Percentiles rank a stretch among this genome's conserved stretches.
phyloP scores from a whole-genome alignment of 2,797 vertebrate species.

The Anisognathus igniventris region DNA sequence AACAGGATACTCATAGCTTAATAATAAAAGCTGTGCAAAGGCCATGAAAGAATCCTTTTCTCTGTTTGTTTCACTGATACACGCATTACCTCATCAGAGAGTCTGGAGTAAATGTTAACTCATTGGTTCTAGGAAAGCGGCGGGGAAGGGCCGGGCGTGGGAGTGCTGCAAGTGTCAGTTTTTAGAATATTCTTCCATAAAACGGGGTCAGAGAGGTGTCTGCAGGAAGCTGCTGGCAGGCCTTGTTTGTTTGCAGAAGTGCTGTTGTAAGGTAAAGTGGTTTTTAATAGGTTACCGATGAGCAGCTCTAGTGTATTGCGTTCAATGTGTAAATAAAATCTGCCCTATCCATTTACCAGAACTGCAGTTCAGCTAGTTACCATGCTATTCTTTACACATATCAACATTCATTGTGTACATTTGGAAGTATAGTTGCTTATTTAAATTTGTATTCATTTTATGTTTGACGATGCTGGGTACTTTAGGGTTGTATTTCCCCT shows the following conservation, averaged over 20 bases:
- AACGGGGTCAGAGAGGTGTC: not conserved
- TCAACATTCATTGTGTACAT: constrained; percentile 65
- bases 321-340: constrained; percentile 76
- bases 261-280: constrained; percentile 58
- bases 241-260: constrained; percentile 22
- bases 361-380: constrained; percentile 59
- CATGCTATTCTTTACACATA: constrained; percentile 63
- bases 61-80: constrained; percentile 79
- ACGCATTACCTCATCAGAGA: constrained; percentile 82
- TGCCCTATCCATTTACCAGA: constrained; percentile 60
- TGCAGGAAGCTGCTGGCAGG: constrained; percentile 43
- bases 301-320: constrained; percentile 48
- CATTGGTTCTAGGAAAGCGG: constrained; percentile 54
- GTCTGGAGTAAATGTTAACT: constrained; percentile 64
- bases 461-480: constrained; percentile 67
- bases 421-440: constrained; percentile 64
- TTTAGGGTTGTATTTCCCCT: constrained; percentile 67
- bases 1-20: constrained; percentile 80
- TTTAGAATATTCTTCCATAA: constrained; percentile 40
- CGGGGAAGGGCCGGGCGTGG: constrained; percentile 16
- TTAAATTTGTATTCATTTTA: constrained; percentile 69
- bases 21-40: constrained; percentile 83
- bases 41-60: constrained; percentile 77
- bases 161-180: constrained; percentile 13
- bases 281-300: constrained; percentile 52